Evolutionary conservation across 1,140 invertebrate genomes (phyloP).

Genomic region (Coenobita brevimanus): DNA sequence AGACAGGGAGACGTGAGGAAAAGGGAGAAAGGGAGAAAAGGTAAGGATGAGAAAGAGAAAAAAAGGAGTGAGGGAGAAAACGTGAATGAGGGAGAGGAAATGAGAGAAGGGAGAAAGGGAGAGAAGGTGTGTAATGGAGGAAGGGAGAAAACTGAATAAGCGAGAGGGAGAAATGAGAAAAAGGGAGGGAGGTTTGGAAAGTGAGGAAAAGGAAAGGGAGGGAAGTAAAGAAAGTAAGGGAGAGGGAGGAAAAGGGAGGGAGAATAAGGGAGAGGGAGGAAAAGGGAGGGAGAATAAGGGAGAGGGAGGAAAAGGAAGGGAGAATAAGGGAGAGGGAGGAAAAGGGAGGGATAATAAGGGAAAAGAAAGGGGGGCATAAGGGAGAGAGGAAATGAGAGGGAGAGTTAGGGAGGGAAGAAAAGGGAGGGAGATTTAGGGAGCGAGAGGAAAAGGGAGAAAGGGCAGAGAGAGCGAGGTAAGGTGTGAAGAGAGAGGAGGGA

Average conservation of each 20-base stretch:
- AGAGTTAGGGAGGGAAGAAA: not conserved
- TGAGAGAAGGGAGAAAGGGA: not conserved
- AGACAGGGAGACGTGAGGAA: no score
- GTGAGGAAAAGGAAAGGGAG: not conserved
- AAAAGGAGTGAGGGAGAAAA: not conserved
- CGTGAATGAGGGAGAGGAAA: no score
- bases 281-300: not conserved
- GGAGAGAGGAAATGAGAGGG: not conserved
- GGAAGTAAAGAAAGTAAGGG: not conserved
- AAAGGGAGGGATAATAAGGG: no score
- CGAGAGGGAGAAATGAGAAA: not conserved
- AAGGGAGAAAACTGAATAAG: not conserved
- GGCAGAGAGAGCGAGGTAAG: no score
- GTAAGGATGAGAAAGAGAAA: not conserved
- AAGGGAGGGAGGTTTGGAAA: not conserved
- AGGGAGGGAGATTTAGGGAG: not conserved
- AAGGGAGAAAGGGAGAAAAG: no score
- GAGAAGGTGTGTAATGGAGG: slow-evolving; percentile 15
- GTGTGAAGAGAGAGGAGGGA: no score
- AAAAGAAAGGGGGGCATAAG: no score
- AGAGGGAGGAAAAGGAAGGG: not conserved
- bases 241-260: not conserved
- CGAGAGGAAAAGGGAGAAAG: no score
- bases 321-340: not conserved
- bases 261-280: slow-evolving; percentile 3